Percentiles rank a stretch among this genome's conserved stretches.
phyloP scores from a whole-genome alignment of 2,797 vertebrate species.

The Orestias chungarensis region DNA sequence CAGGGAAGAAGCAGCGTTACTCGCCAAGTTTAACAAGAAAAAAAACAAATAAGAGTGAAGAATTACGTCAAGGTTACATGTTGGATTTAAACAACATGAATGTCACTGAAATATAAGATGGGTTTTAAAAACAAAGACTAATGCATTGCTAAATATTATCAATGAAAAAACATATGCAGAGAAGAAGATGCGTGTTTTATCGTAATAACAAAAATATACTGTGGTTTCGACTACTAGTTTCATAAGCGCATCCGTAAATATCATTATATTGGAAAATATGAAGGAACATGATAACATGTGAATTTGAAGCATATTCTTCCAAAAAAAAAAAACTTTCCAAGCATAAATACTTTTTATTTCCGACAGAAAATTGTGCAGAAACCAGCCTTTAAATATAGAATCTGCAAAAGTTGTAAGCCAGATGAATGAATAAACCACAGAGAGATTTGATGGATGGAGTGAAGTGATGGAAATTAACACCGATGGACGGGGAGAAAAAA shows the following conservation, averaged over 20 bases:
- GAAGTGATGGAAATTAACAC: neutral
- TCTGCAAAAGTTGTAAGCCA: neutral
- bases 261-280: neutral
- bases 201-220: neutral
- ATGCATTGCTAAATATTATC: neutral
- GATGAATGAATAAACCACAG: too few species aligned
- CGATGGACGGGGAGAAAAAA: too few species aligned
- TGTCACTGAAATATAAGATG: constrained; percentile 55
- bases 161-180: neutral
- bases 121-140: constrained; percentile 25
- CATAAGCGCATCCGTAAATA: neutral
- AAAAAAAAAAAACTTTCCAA: too few species aligned
- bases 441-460: too few species aligned
- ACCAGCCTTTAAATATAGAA: neutral
- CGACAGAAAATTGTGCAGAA: neutral
- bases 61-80: neutral
- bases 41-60: neutral
- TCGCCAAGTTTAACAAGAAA: constrained; percentile 36
- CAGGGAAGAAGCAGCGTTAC: constrained; percentile 62
- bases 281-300: neutral
- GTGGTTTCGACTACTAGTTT: neutral
- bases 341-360: neutral
- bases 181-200: neutral
- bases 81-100: neutral
- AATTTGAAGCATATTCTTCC: too few species aligned